Percentiles rank a stretch among this genome's conserved stretches.
phyloP scores from a whole-genome alignment of 2,113 vertebrate genomes.

The Ophiodon elongatus region DNA sequence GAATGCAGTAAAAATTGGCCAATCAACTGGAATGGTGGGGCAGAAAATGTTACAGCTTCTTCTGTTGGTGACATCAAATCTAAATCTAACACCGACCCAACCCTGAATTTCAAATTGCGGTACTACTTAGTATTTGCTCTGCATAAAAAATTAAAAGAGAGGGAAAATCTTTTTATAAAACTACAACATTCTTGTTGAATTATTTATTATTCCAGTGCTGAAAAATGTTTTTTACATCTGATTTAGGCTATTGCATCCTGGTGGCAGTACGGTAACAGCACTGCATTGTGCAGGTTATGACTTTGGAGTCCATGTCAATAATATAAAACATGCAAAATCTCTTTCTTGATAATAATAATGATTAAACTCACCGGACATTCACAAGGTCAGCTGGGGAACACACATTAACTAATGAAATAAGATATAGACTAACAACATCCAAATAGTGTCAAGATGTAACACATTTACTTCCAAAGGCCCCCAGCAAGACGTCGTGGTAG shows the following conservation, averaged over 20 bases:
- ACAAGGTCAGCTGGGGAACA: conserved; percentile 25
- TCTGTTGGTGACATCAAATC: background rate
- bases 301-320: no score
- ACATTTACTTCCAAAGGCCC: conserved; percentile 34
- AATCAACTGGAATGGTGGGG: background rate
- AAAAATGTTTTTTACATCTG: background rate
- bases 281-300: background rate
- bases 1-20: background rate
- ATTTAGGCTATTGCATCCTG: background rate
- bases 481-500: conserved; percentile 37
- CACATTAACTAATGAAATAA: background rate
- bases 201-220: background rate
- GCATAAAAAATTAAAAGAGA: background rate
- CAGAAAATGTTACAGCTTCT: background rate
- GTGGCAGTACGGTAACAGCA: background rate
- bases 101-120: background rate
- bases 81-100: background rate
- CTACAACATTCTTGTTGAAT: background rate
- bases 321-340: background rate
- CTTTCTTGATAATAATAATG: background rate
- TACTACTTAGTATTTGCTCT: background rate
- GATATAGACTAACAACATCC: background rate
- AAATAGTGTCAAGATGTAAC: background rate
- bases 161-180: background rate
- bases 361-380: conserved; percentile 24